Conservation (phyloP, 2,888 invertebrate genomes). For the Eurois occulta region DNA sequence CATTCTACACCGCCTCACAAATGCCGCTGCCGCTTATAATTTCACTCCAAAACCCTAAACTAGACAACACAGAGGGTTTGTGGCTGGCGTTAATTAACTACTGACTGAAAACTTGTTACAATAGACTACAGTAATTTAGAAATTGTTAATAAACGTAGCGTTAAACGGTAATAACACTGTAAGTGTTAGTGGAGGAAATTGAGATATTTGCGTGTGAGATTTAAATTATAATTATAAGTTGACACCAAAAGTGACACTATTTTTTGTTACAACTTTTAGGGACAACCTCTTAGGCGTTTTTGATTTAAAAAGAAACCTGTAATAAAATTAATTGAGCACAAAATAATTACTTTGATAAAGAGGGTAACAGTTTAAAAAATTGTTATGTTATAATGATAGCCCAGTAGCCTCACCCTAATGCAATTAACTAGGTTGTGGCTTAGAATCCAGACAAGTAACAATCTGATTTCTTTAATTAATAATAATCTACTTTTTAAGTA, state of each 20-base stretch:
- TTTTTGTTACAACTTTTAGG: neutral
- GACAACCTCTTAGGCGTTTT: neutral
- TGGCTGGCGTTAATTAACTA: slow-evolving; percentile 86
- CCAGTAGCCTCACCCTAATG: too few species aligned
- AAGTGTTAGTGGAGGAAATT: slow-evolving; percentile 1
- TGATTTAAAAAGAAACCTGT: neutral
- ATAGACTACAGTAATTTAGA: slow-evolving; percentile 80
- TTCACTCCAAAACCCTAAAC: slow-evolving; percentile 62
- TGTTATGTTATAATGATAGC: too few species aligned
- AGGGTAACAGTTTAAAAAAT: neutral
- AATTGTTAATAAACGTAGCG: slow-evolving; percentile 78
- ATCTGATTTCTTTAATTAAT: too few species aligned
- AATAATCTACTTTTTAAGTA: too few species aligned
- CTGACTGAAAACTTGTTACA: slow-evolving; percentile 85
- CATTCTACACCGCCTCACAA: neutral
- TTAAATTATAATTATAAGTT: neutral
- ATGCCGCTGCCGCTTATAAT: slow-evolving; percentile 53
- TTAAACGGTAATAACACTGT: slow-evolving; percentile 69
- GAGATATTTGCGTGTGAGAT: neutral
- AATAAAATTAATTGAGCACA: too few species aligned
- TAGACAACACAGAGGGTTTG: slow-evolving; percentile 81
- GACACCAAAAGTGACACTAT: neutral
- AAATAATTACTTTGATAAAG: neutral
- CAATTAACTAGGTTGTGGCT: too few species aligned
- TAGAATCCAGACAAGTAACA: too few species aligned